Conservation (phyloP, 1,140 invertebrate genomes). For the Geopemphigus sp. region DNA sequence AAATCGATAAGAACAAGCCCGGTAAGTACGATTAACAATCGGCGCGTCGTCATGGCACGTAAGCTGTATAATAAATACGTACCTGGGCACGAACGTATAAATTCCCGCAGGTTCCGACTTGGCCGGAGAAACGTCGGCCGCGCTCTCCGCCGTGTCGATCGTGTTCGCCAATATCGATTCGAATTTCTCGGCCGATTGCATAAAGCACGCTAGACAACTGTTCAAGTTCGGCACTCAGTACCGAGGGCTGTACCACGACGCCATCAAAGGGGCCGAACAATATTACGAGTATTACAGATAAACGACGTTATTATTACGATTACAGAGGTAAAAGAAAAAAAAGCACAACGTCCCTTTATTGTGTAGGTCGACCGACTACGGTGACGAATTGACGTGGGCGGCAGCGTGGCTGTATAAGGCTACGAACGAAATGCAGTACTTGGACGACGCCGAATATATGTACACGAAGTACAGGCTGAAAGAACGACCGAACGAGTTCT, state of each 20-base stretch:
- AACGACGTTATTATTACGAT: not conserved
- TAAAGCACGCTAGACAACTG: slow-evolving; percentile 61
- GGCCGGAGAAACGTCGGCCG: slow-evolving; percentile 64
- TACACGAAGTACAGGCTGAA: slow-evolving; percentile 60
- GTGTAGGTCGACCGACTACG: slow-evolving; percentile 60
- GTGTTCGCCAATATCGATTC: slow-evolving; percentile 59
- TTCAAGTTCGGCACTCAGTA: slow-evolving; percentile 63
- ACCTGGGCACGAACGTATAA: too few species aligned
- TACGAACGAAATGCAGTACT: slow-evolving; percentile 60
- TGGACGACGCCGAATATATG: slow-evolving; percentile 59
- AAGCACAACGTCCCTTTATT: not conserved
- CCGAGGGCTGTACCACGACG: slow-evolving; percentile 62
- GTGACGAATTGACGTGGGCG: slow-evolving; percentile 66
- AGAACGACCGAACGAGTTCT: slow-evolving; percentile 59
- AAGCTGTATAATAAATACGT: too few species aligned
- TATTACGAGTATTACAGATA: slow-evolving; percentile 60
- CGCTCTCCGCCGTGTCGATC: slow-evolving; percentile 61
- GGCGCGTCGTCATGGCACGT: too few species aligned
- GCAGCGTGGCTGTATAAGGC: slow-evolving; percentile 65
- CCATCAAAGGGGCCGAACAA: slow-evolving; percentile 59
- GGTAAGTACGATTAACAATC: slow-evolving; percentile 55
- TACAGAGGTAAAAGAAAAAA: not conserved
- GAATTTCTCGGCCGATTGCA: slow-evolving; percentile 58
- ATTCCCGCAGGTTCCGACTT: slow-evolving; percentile 62
- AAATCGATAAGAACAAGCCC: slow-evolving; percentile 61